phyloP scores from a whole-genome alignment of 2,797 vertebrate species.

The Melanotaenia parkinsoni region DNA sequence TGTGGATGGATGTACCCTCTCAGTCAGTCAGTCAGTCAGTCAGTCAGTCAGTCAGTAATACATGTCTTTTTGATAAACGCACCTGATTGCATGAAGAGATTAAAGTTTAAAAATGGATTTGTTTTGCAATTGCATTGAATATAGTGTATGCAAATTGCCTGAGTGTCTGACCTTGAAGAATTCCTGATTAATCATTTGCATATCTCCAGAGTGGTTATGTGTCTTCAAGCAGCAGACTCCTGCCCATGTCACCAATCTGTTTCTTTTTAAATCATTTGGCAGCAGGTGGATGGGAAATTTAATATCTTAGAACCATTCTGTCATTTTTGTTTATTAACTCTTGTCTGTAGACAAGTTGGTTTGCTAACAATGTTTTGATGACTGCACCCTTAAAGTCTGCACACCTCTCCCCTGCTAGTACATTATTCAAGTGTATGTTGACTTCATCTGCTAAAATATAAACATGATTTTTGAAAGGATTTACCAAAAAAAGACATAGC shows the following conservation, averaged over 20 bases:
- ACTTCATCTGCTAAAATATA: slow-evolving; percentile 20
- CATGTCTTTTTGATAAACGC: slow-evolving; percentile 29
- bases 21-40: no score
- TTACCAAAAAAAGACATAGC: slow-evolving; percentile 28
- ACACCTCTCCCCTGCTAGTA: slow-evolving; percentile 1
- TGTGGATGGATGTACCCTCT: slow-evolving; percentile 56
- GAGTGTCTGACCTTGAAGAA: slow-evolving; percentile 62
- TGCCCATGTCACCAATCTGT: slow-evolving; percentile 30
- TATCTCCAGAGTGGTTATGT: slow-evolving; percentile 44
- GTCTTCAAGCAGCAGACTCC: slow-evolving; percentile 41
- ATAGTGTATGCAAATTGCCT: slow-evolving; percentile 61
- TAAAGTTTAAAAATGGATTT: slow-evolving; percentile 64
- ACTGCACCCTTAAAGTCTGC: neutral
- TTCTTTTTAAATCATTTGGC: slow-evolving; percentile 44
- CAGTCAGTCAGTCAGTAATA: slow-evolving; percentile 26
- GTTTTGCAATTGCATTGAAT: slow-evolving; percentile 59
- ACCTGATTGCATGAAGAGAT: slow-evolving; percentile 53
- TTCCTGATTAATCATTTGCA: slow-evolving; percentile 63
- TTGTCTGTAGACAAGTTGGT: no score
- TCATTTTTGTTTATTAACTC: slow-evolving; percentile 12
- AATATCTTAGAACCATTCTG: slow-evolving; percentile 20
- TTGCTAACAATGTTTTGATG: no score
- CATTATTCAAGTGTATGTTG: slow-evolving; percentile 17
- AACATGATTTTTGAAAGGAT: slow-evolving; percentile 30
- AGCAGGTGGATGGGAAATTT: slow-evolving; percentile 35